These are phyloP conservation scores for Diplolepis rosae DNA, from an alignment of 2,888 invertebrate genomes.

Conservation along the genomic window DNA sequence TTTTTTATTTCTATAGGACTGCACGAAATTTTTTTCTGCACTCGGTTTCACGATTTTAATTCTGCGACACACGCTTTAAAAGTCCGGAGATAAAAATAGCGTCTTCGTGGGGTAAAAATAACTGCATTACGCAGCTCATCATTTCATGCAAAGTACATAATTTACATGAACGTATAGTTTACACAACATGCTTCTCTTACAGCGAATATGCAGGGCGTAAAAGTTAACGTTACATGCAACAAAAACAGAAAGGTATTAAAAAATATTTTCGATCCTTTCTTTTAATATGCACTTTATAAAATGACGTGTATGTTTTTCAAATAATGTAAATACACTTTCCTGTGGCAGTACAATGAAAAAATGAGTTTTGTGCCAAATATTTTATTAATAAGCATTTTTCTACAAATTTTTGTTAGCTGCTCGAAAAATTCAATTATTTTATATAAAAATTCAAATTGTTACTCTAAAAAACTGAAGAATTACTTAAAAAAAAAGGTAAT, in stretches of 20 bases:
- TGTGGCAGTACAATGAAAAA: no score
- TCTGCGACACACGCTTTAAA: background rate
- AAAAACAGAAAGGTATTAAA: background rate
- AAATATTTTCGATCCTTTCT: background rate
- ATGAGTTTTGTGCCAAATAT: no score
- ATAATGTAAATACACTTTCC: background rate
- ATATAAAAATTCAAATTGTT: no score
- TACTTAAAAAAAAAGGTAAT: no score
- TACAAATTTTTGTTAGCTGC: no score
- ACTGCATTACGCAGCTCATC: constrained; percentile 12
- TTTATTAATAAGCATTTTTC: no score
- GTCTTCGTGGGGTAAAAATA: constrained; percentile 1
- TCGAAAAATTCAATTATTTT: no score
- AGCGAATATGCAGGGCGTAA: background rate
- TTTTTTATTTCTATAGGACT: background rate
- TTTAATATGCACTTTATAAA: background rate
- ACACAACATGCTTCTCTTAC: background rate
- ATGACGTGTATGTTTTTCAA: background rate
- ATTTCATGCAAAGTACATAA: background rate
- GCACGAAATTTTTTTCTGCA: background rate
- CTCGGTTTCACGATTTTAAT: background rate
- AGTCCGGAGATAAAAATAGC: constrained; percentile 13
- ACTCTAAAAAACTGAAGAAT: no score
- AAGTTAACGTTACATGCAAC: background rate
- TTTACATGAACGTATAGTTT: background rate